Evolutionary conservation across 2,888 invertebrate species (phyloP).

Genomic region (Crepidodera aurea): DNA sequence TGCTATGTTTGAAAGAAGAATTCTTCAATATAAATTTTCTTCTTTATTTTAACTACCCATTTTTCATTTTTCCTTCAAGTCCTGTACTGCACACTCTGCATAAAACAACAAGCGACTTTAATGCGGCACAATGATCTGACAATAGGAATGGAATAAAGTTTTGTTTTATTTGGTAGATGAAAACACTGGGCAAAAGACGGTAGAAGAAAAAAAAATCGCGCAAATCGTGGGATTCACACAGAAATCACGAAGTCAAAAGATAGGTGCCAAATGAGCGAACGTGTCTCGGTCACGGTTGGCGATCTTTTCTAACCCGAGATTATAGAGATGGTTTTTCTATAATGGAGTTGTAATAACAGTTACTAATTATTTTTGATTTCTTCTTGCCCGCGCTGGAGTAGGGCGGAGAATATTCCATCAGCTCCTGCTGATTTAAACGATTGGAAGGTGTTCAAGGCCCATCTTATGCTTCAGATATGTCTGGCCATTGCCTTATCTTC

Average conservation of each 20-base stretch:
- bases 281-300: conserved; percentile 44
- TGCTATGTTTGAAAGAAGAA: too few species aligned
- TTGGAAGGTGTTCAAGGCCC: too few species aligned
- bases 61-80: too few species aligned
- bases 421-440: too few species aligned
- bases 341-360: background rate
- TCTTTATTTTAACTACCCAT: too few species aligned
- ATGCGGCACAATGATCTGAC: background rate
- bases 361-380: background rate
- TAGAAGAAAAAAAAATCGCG: conserved; percentile 29
- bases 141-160: conserved; percentile 11
- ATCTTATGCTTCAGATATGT: too few species aligned
- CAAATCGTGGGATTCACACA: conserved; percentile 47
- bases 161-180: background rate
- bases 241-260: conserved; percentile 38
- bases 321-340: conserved; percentile 23
- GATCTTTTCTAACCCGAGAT: conserved; percentile 8
- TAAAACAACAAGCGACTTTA: background rate
- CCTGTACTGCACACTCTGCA: background rate
- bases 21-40: too few species aligned
- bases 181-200: conserved; percentile 1
- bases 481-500: too few species aligned
- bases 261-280: conserved; percentile 47
- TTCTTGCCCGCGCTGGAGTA: too few species aligned
- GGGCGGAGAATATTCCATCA: too few species aligned